Percentiles rank a stretch among this genome's conserved stretches.
Conservation (phyloP, 2,888 invertebrate genomes). For the Julus scandinavius region DNA sequence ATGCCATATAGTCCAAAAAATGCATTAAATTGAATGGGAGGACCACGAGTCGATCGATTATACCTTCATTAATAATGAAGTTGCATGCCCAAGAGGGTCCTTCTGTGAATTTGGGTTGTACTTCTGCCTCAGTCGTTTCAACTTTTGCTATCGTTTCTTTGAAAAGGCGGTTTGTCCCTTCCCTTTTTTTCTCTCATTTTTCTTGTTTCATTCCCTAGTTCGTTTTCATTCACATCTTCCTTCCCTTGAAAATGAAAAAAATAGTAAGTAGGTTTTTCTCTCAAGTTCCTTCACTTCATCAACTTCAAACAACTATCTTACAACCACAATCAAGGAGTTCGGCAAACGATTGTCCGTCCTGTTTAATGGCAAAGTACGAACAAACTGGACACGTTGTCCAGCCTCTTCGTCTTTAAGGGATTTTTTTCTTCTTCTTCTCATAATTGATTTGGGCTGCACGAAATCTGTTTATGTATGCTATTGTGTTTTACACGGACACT, state of each 20-base stretch:
- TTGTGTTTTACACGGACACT: neutral
- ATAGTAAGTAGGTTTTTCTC: neutral
- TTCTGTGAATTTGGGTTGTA: neutral
- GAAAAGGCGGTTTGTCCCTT: neutral
- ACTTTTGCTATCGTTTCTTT: neutral
- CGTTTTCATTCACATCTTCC: neutral
- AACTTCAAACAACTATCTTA: conserved; percentile 6
- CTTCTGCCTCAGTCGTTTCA: neutral
- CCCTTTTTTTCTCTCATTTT: neutral
- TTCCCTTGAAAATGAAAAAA: neutral
- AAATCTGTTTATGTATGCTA: conserved; percentile 29
- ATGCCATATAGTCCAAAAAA: neutral
- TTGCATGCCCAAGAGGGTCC: conserved; percentile 26
- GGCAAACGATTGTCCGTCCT: conserved; percentile 14
- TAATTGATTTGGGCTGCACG: conserved; percentile 9
- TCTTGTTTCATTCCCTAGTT: conserved; percentile 2
- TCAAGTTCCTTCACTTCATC: conserved; percentile 11
- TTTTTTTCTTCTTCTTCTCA: neutral
- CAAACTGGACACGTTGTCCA: conserved; percentile 34
- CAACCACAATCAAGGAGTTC: conserved; percentile 38
- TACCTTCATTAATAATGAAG: conserved; percentile 6
- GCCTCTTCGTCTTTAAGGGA: neutral
- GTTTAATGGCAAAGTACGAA: conserved; percentile 20
- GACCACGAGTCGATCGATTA: neutral
- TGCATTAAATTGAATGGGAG: neutral